Evolutionary conservation across 2,888 invertebrate genomes (phyloP).

Genomic region (Morinoia aosen): DNA sequence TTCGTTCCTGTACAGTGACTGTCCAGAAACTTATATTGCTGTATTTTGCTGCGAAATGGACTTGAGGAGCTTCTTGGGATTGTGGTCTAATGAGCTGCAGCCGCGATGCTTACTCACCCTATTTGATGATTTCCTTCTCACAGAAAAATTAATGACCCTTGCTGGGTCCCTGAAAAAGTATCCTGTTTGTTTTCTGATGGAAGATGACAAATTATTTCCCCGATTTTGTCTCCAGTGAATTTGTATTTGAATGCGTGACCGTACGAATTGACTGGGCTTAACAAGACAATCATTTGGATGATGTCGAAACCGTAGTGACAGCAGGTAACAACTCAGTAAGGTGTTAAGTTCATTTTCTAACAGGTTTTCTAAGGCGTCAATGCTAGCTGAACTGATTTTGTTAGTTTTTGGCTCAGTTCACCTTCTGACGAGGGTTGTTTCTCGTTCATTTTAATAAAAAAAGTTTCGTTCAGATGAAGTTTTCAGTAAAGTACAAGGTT

Average conservation of each 20-base stretch:
- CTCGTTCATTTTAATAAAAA: neutral
- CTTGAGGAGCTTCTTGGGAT: neutral
- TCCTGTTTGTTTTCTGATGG: constrained; percentile 26
- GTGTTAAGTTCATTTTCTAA: neutral
- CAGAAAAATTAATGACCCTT: constrained; percentile 23
- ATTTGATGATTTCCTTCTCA: constrained; percentile 49
- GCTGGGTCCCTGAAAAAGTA: constrained; percentile 22
- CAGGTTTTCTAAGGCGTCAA: neutral
- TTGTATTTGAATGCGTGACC: neutral
- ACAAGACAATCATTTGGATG: neutral
- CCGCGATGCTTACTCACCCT: constrained; percentile 36
- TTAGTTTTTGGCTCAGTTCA: too few species aligned
- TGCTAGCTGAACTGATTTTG: neutral
- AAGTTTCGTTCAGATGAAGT: too few species aligned
- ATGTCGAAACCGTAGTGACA: neutral
- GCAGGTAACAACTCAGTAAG: neutral
- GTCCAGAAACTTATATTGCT: neutral
- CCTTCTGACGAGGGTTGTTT: neutral
- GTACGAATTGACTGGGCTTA: neutral
- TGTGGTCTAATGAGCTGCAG: constrained; percentile 31
- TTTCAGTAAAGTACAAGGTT: neutral
- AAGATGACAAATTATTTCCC: neutral
- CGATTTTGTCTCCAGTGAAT: neutral
- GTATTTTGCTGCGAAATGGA: neutral
- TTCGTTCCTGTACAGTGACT: neutral